Base-by-base conservation (phyloP, 2,888 invertebrate species). In the Drosophila anomalata region DNA sequence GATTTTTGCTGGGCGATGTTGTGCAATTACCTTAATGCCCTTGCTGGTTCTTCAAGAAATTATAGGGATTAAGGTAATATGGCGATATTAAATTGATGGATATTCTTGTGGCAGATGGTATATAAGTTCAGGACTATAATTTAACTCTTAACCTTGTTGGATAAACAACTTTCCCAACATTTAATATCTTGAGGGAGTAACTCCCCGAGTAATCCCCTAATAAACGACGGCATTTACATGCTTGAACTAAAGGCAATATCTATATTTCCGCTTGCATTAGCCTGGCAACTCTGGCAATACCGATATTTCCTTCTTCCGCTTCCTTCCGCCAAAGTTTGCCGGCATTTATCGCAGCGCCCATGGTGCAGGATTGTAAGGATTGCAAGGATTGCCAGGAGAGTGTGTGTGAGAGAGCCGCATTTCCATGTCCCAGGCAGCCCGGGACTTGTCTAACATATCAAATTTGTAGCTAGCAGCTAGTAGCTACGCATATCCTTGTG, bases 401-500 rank as follows among this genome's bases (percentile, higher is more conserved):
- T 5, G 33, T 33, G 33, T 12, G 33, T 12, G 33, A 33, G n/a
- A 14, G 60, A 7, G 31, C 20, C 9, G 42, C 33, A 36, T 46
- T 46, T 59, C 39, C 61, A 61, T 47, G 20, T 20, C 50, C 33
- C 42, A 31, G 50, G 72, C 59, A 51, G 57, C 78, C 36, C 76
- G 41, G 85, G 59, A 73, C 82, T 86, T 86, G 86, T 85, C 85
- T 86, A 86, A 86, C 86, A 86, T 84, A 84, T 86, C 86, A 86
- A 80, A 85, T 86, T 85, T 84, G 86, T 86, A 78, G 78, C 41
- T 42, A 42, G 39, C 12, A 14, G 39, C 77, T 71, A 39, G 41
- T 42, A 42, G 41, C 77, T 72, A 74, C 77, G 82, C 82, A 85
- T 86, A 79, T 86, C 79, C 84, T 70, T 70, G 69, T 71, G 77